Percentiles rank a stretch among this genome's conserved stretches.
phyloP scores from a whole-genome alignment of 2,797 vertebrate genomes.

The Sebastes wilsoni region DNA sequence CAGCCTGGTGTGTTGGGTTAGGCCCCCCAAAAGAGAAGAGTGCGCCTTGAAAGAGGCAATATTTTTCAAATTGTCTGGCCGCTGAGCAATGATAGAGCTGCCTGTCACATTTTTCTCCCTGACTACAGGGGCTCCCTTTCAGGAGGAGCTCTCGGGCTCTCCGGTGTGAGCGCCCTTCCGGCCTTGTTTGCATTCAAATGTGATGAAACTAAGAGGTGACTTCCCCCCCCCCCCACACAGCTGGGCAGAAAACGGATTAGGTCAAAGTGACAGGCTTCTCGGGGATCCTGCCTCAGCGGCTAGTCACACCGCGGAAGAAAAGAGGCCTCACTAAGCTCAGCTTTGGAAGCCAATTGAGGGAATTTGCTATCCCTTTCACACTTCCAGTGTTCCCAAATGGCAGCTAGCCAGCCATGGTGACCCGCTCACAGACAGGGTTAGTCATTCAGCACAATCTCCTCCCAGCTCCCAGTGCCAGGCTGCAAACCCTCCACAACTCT shows the following conservation, averaged over 20 bases:
- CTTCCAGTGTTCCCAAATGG: conserved; percentile 72
- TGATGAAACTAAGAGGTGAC: conserved; percentile 88
- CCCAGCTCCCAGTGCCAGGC: conserved; percentile 28
- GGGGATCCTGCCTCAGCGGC: conserved; percentile 68
- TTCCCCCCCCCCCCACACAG: conserved; percentile 83
- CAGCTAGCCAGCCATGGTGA: conserved; percentile 77
- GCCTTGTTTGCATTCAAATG: conserved; percentile 96
- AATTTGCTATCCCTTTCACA: conserved; percentile 74
- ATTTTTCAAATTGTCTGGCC: conserved; percentile 85
- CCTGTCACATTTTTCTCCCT: conserved; percentile 94
- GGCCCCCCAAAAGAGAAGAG: conserved; percentile 76
- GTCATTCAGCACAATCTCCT: conserved; percentile 61
- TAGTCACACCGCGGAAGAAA: conserved; percentile 64
- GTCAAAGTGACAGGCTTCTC: conserved; percentile 85
- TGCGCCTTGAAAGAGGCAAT: conserved; percentile 82
- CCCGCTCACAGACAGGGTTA: conserved; percentile 70
- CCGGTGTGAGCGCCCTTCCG: conserved; percentile 82
- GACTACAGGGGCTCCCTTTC: conserved; percentile 91
- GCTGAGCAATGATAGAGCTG: conserved; percentile 89
- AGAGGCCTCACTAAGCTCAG: conserved; percentile 78
- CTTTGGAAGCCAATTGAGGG: conserved; percentile 77
- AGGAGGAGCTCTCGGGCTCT: conserved; percentile 84
- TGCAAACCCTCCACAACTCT: background rate
- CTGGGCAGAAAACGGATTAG: conserved; percentile 92
- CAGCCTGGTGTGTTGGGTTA: conserved; percentile 80